Percentiles rank a stretch among this genome's conserved stretches.
These are phyloP conservation scores for Micronycteris hirsuta DNA, from an alignment of 2,113 vertebrate species.

Conservation along the genomic window DNA sequence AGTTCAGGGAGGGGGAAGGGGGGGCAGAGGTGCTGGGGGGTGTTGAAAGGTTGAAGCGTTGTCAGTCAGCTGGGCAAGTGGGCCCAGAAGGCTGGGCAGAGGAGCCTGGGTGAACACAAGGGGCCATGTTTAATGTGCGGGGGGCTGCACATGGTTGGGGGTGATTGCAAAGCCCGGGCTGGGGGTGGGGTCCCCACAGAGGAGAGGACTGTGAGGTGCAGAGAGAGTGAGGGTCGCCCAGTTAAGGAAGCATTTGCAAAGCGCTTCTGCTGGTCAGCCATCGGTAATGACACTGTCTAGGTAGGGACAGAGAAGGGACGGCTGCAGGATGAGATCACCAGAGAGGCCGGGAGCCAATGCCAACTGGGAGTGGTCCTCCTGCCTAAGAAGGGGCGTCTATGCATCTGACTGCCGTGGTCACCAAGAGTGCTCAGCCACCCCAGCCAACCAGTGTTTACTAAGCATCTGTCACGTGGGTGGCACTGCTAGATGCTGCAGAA, in stretches of 20 bases:
- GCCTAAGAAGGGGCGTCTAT: background rate
- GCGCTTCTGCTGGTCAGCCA: background rate
- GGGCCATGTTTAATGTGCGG: background rate
- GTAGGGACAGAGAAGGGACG: background rate
- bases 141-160: background rate
- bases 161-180: background rate
- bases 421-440: background rate
- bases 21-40: no score
- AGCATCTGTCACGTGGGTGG: background rate
- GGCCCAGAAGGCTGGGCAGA: background rate
- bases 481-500: background rate
- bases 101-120: rapidly evolving
- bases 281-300: background rate
- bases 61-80: background rate
- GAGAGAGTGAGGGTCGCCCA: background rate
- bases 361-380: background rate
- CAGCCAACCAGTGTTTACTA: background rate
- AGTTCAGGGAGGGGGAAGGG: background rate
- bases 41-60: background rate
- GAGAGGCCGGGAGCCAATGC: background rate
- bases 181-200: background rate
- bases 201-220: background rate
- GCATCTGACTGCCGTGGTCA: background rate
- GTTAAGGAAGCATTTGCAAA: background rate
- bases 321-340: background rate